Evolutionary conservation across 2,797 vertebrate species (phyloP).

Genomic region (Xerus rutilus): DNA sequence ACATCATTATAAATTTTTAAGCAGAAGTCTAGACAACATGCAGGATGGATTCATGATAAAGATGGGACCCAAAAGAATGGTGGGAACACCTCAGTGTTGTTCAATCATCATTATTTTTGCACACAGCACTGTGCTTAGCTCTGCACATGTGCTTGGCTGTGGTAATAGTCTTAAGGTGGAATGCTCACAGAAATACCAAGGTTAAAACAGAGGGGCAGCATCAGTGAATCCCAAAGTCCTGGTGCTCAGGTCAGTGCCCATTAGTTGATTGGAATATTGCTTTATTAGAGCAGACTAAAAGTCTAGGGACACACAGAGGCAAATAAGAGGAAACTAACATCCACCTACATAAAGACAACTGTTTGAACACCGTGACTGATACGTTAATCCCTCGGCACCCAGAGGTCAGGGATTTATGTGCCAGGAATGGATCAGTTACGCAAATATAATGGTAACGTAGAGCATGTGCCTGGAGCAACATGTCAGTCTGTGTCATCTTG

Average conservation of each 20-base stretch:
- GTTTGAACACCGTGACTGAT: constrained; percentile 54
- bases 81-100: background rate
- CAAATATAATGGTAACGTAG: constrained; percentile 54
- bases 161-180: background rate
- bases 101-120: background rate
- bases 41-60: background rate
- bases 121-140: background rate
- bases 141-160: background rate
- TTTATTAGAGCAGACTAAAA: background rate
- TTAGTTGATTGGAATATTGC: background rate
- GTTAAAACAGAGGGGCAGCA: background rate
- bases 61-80: background rate
- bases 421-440: constrained; percentile 70
- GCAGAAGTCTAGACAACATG: background rate
- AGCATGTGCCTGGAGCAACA: constrained; percentile 63
- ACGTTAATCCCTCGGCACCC: constrained; percentile 58
- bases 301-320: background rate
- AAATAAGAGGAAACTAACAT: constrained; percentile 4
- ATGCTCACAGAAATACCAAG: background rate
- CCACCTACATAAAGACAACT: constrained; percentile 9
- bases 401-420: constrained; percentile 64
- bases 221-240: background rate
- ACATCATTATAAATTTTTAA: background rate
- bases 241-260: background rate
- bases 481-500: constrained; percentile 67